These are phyloP conservation scores for Embidobia sp. DNA, from an alignment of 2,888 invertebrate species.

Conservation along the genomic window DNA sequence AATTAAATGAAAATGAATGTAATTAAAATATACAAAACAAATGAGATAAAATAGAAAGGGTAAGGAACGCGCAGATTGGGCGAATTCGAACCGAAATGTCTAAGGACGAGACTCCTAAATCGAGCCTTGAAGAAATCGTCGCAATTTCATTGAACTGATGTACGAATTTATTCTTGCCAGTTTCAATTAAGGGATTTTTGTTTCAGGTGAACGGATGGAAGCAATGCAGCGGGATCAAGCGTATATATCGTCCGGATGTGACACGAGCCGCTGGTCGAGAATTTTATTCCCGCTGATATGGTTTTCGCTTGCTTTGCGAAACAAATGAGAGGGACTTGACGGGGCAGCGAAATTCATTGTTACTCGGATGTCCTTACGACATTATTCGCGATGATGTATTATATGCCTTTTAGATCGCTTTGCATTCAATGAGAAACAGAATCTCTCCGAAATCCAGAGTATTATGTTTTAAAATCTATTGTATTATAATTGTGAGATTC, in stretches of 20 bases:
- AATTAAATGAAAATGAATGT: too few relatives aligned
- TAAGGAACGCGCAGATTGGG: too few relatives aligned
- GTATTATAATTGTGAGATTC: too few relatives aligned
- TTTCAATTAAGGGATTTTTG: slow-evolving; percentile 23
- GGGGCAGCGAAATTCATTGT: slow-evolving; percentile 9
- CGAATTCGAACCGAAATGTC: too few relatives aligned
- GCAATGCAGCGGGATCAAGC: slow-evolving; percentile 50
- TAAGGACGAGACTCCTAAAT: too few relatives aligned
- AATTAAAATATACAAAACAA: too few relatives aligned
- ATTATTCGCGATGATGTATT: slow-evolving; percentile 14
- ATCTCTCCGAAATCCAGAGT: slow-evolving; percentile 6
- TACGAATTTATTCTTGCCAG: slow-evolving; percentile 1
- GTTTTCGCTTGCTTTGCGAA: slow-evolving; percentile 55
- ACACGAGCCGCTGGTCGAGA: slow-evolving; percentile 78
- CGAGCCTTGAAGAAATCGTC: too few relatives aligned
- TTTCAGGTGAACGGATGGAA: slow-evolving; percentile 50
- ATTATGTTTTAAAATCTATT: slow-evolving; percentile 4
- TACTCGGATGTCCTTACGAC: slow-evolving; percentile 8
- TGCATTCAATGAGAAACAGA: background rate
- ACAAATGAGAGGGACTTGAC: slow-evolving; percentile 26
- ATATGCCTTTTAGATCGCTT: slow-evolving; percentile 19
- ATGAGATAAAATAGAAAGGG: too few relatives aligned
- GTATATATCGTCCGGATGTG: slow-evolving; percentile 78
- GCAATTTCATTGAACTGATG: background rate
- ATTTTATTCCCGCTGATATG: slow-evolving; percentile 73